Base-by-base conservation (phyloP, 2,888 invertebrate species). In the Meteorus colon region DNA sequence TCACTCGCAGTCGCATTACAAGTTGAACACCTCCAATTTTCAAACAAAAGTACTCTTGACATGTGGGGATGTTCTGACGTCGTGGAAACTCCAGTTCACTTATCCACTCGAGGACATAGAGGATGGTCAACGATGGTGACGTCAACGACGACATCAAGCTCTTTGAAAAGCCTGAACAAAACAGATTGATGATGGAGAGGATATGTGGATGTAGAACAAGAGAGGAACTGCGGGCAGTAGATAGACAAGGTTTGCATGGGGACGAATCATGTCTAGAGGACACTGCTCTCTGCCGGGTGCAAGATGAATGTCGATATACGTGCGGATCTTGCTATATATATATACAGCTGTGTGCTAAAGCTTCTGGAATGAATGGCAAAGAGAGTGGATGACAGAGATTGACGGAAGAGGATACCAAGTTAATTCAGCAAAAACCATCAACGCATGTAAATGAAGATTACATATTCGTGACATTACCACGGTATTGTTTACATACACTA, bases 71-170 rank as follows among this genome's bases (percentile, higher is more conserved):
- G 48, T 16, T 48, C 48, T 48, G 27, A 6, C 59, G 34, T 63
- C n/a, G 31, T 31, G 63, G 34, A 63, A 34, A 31, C 63, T 63
- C 63, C 34, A 63, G 63, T 63, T 34, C 34, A 29, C 63, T 63
- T 34, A 63, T 63, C 34, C 34, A 63, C 34, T 63, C n/a, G 14
- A 31, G 34, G 34, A 34, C 63, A 63, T n/a, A 6, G 31, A n/a
- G 6, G n/a, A 48, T 48, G n/a, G 48, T 48, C n/a, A 48, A 48
- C 1, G 48, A 48, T 48, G n/a, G n/a, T n/a, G n/a, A 48, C 48
- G 48, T 16, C 16, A 16, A 48, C n/a, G 48, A 48, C n/a, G 34
- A 60, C 59, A 60, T 14, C 34, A 29, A 63, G 31, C 14, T 12
- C 63, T 63, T 31, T 34, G 63, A 63, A 31, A 34, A n/a, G 31